A percentile compares a stretch with the other conserved stretches of the same genome.
These are phyloP conservation scores for Sesamia inferens DNA, from an alignment of 2,888 invertebrate genomes.

Conservation along the genomic window DNA sequence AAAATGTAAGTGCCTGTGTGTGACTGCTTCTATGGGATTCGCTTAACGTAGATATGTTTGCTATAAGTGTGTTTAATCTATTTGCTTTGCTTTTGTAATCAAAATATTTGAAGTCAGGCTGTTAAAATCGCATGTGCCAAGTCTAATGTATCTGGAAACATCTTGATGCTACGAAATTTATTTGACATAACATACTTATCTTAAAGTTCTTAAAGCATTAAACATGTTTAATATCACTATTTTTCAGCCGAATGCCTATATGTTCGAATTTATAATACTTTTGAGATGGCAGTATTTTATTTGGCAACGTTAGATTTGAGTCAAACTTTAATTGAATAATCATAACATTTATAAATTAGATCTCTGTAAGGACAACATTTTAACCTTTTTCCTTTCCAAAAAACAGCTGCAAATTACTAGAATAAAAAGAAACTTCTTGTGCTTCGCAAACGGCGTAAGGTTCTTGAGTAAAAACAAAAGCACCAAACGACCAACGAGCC, in stretches of 20 bases:
- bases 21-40: background rate
- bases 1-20: no score
- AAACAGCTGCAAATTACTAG: slow-evolving; percentile 1
- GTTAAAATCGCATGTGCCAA: background rate
- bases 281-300: no score
- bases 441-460: background rate
- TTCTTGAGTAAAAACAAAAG: slow-evolving; percentile 26
- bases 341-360: slow-evolving; percentile 1
- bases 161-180: no score
- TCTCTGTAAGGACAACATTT: background rate
- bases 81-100: background rate
- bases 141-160: background rate
- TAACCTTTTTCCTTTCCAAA: background rate
- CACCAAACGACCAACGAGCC: background rate
- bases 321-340: background rate
- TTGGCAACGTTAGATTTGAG: no score
- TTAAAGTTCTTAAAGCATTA: no score
- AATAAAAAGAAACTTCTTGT: background rate
- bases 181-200: no score
- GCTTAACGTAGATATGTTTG: slow-evolving; percentile 27
- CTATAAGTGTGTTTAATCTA: slow-evolving; percentile 6
- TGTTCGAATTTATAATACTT: no score
- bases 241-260: no score
- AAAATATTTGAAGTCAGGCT: background rate
- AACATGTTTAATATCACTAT: no score